phyloP scores from a whole-genome alignment of 2,888 invertebrate species.

The Trypoxylon attenuatum region DNA sequence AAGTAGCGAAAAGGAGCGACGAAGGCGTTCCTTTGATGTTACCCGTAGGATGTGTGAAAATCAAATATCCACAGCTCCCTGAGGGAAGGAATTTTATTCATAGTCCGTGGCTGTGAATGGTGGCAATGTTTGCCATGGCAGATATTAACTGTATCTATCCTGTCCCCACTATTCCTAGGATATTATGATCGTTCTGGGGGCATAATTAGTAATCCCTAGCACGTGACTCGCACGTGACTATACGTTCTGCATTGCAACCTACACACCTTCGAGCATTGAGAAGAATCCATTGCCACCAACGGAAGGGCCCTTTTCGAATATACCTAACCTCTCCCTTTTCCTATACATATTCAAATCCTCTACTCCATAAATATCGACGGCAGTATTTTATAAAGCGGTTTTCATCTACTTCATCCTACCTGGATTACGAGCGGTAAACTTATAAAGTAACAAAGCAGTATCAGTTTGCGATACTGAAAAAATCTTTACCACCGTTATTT shows the following conservation, averaged over 20 bases:
- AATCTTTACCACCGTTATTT: too few species aligned
- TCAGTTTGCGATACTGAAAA: too few species aligned
- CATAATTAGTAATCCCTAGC: constrained; percentile 72
- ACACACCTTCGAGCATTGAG: constrained; percentile 47
- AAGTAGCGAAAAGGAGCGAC: too few species aligned
- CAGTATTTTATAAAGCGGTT: constrained; percentile 52
- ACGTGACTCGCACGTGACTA: constrained; percentile 67
- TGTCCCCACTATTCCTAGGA: constrained; percentile 61
- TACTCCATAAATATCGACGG: constrained; percentile 50
- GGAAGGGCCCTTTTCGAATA: constrained; percentile 20
- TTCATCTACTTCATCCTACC: too few species aligned
- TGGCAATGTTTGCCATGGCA: constrained; percentile 66
- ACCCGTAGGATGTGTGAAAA: constrained; percentile 70
- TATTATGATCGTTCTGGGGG: constrained; percentile 69
- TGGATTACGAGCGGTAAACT: too few species aligned
- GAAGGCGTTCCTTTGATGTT: too few species aligned
- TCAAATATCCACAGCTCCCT: constrained; percentile 61
- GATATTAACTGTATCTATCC: constrained; percentile 71
- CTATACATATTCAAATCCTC: constrained; percentile 44
- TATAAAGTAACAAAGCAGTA: too few species aligned
- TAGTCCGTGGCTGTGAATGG: constrained; percentile 57
- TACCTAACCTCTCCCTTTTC: constrained; percentile 28
- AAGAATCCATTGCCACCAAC: constrained; percentile 19
- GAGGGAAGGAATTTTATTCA: constrained; percentile 52
- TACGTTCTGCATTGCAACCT: constrained; percentile 49